phyloP scores from a whole-genome alignment of 2,797 vertebrate species.

The Cirrhinus molitorella region DNA sequence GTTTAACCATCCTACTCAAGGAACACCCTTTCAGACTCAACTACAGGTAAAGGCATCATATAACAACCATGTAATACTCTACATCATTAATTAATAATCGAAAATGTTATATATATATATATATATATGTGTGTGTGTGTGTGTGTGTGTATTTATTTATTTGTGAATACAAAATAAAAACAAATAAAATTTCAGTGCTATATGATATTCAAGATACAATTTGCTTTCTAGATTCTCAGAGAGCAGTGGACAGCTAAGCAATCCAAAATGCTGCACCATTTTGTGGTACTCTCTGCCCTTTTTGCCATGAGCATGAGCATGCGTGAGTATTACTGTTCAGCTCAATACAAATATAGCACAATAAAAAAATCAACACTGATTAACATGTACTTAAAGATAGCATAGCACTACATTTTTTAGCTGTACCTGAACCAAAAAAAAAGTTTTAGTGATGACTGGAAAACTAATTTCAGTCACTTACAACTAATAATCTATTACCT shows the following conservation, averaged over 20 bases:
- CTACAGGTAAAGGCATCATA: neutral
- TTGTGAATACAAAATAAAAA: neutral
- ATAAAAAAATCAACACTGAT: neutral
- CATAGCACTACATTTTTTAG: neutral
- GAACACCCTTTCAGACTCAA: neutral
- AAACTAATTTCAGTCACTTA: neutral
- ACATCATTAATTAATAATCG: neutral
- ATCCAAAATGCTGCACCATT: constrained; percentile 19
- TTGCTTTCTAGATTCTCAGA: too few species aligned
- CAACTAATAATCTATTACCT: neutral
- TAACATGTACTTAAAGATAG: too few species aligned
- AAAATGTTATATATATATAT: too few species aligned
- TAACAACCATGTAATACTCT: neutral
- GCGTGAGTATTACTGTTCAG: constrained; percentile 9
- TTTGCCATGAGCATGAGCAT: constrained; percentile 13
- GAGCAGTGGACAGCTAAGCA: neutral
- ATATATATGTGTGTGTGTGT: too few species aligned
- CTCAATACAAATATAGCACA: neutral
- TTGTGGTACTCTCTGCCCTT: neutral
- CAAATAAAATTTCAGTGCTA: too few species aligned
- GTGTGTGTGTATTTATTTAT: too few species aligned
- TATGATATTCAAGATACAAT: too few species aligned
- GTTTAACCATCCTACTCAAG: neutral
- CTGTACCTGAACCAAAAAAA: neutral
- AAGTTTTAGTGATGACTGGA: neutral